Evolutionary conservation across 2,113 vertebrate species (phyloP), one percentile per base, ranked within the genome.

Genomic region (Semnornis frantzii): DNA sequence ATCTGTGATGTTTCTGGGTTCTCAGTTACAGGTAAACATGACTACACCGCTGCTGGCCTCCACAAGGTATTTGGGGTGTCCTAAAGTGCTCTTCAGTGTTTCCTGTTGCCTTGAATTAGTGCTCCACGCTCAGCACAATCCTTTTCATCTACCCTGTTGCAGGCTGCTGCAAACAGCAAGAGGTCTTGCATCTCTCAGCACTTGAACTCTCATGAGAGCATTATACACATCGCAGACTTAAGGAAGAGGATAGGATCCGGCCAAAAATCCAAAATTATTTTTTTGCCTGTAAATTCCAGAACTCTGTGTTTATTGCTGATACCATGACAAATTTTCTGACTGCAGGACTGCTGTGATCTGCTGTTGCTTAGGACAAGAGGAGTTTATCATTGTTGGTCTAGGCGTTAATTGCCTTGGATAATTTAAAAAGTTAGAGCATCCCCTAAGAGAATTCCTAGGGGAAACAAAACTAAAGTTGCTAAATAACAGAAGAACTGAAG

Each of bases 21-120:
- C 68, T 58, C 44, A 33, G 44, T 39, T 27, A 33, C 48, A 59
- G 50, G 34, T 54, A 24, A 59, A 23, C 27, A 31, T 64, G 60
- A 14, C 48, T 19, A 63, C 30, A 50, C 9, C 15, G 25, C 15
- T 44, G 27, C 85, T 8, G 27, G 42, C 31, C 50, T 80, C 42
- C 0, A 1, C 46, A 42, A 73, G 25, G 66, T 25, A 42, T 31
- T 6, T 0, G 0, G 8, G n/a, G 37, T 2, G 0, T 34, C 25
- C 70, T 48, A 11, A 65, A 65, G 44, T 39, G 15, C 42, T 70
- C 63, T 74, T 59, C 28, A 76, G 34, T 2, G 1, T 70, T 79
- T 70, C 62, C 19, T 33, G 3, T 16, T 71, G 52, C 24, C 52
- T 59, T 46, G 42, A 3, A 44, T 37, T 31, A 59, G 20, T 20